Percentiles rank a stretch among this genome's conserved stretches.
phyloP scores from a whole-genome alignment of 2,888 invertebrate species.

The Hedychridium roseum region DNA sequence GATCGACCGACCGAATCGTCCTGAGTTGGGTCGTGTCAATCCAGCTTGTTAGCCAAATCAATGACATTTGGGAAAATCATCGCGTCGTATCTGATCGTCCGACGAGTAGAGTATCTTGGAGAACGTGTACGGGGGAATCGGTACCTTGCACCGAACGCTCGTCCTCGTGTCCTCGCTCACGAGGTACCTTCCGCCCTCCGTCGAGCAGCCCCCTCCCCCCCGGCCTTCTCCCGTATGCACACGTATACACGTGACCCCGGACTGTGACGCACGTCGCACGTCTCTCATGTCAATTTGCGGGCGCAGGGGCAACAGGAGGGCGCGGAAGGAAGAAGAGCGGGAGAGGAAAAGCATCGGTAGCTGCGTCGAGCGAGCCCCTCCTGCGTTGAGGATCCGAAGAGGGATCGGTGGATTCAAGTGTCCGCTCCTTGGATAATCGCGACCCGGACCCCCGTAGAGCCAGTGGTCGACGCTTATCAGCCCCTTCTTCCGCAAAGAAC shows the following conservation, averaged over 20 bases:
- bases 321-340: constrained; percentile 15
- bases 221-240: constrained; percentile 31
- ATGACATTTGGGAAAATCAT: not conserved
- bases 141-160: too few species aligned
- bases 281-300: constrained; percentile 56
- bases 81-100: not conserved
- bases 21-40: too few species aligned
- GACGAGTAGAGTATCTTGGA: too few species aligned
- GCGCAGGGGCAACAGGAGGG: constrained; percentile 35
- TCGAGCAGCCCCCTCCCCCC: constrained; percentile 3
- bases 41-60: not conserved
- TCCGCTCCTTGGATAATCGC: constrained; percentile 58
- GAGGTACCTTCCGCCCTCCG: constrained; percentile 39
- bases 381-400: constrained; percentile 39
- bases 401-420: constrained; percentile 59
- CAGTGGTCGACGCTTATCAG: too few species aligned
- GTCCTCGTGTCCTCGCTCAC: too few species aligned
- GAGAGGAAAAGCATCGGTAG: constrained; percentile 18
- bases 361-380: constrained; percentile 34
- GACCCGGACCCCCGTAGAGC: constrained; percentile 23
- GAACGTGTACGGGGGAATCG: too few species aligned
- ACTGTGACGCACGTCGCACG: constrained; percentile 41
- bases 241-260: constrained; percentile 29
- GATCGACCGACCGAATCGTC: too few species aligned
- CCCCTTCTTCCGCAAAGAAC: too few species aligned